Percentiles rank a stretch among this genome's conserved stretches.
These are phyloP conservation scores for Leptinotarsa undecemlineata DNA, from an alignment of 1,140 invertebrate species.

Conservation along the genomic window DNA sequence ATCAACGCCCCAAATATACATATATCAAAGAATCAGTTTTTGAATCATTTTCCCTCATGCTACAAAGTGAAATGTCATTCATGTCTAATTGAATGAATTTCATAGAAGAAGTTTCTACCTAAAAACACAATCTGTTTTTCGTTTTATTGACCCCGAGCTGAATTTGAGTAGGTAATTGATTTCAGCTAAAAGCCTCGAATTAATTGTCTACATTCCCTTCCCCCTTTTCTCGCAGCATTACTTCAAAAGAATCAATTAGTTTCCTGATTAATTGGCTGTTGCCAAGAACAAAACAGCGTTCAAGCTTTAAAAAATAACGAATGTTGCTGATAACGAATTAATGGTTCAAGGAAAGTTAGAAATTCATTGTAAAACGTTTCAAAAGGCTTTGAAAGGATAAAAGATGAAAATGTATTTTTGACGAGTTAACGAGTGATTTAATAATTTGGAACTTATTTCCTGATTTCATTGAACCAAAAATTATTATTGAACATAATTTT, in stretches of 20 bases:
- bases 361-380: too few relatives aligned
- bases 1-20: too few relatives aligned
- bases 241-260: not conserved
- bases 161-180: conserved; percentile 8
- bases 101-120: not conserved
- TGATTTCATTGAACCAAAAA: too few relatives aligned
- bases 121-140: not conserved
- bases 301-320: not conserved
- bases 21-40: too few relatives aligned
- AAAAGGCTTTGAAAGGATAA: too few relatives aligned
- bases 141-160: not conserved
- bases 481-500: too few relatives aligned
- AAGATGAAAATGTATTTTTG: too few relatives aligned
- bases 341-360: not conserved
- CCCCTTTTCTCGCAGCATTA: not conserved
- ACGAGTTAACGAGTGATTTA: too few relatives aligned
- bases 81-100: not conserved
- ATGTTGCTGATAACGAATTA: not conserved
- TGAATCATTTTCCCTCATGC: too few relatives aligned
- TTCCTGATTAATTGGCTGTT: not conserved
- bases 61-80: too few relatives aligned
- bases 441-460: too few relatives aligned
- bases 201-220: not conserved
- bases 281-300: not conserved
- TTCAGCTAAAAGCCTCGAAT: not conserved